Evolutionary conservation across 2,888 invertebrate species (phyloP).

Genomic region (Laothoe populi): DNA sequence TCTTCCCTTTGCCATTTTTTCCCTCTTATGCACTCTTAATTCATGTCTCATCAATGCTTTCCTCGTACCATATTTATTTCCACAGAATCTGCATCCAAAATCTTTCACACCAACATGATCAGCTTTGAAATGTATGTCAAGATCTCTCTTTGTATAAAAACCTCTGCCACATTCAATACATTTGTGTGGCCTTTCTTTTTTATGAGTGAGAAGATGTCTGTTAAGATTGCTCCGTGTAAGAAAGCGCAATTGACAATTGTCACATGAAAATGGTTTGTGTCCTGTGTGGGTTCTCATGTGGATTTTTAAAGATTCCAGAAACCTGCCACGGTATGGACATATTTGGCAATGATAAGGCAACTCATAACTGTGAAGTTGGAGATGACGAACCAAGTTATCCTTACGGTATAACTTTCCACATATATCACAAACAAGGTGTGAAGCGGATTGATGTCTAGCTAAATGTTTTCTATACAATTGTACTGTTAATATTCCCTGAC

Average conservation of each 20-base stretch:
- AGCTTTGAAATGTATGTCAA: constrained; percentile 59
- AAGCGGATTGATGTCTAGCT: constrained; percentile 47
- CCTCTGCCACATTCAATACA: constrained; percentile 61
- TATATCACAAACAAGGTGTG: constrained; percentile 61
- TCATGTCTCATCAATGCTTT: constrained; percentile 68
- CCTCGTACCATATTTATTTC: constrained; percentile 62
- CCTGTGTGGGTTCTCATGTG: constrained; percentile 65
- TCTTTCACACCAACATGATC: constrained; percentile 65
- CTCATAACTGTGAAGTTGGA: constrained; percentile 56
- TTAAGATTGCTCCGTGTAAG: constrained; percentile 66
- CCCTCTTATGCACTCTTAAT: constrained; percentile 63
- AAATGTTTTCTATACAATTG: constrained; percentile 55
- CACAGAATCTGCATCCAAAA: constrained; percentile 58
- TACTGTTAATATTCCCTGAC: constrained; percentile 46
- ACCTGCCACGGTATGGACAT: constrained; percentile 64
- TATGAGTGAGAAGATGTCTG: constrained; percentile 63
- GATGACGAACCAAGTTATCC: constrained; percentile 60
- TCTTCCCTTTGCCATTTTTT: constrained; percentile 64
- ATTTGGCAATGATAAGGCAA: constrained; percentile 60
- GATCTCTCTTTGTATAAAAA: constrained; percentile 59
- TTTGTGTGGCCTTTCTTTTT: constrained; percentile 58
- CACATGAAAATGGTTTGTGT: constrained; percentile 63
- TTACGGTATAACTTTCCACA: constrained; percentile 66
- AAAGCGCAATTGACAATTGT: constrained; percentile 58
- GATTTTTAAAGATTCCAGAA: constrained; percentile 59